Evolutionary conservation across 2,888 invertebrate genomes (phyloP), one percentile per base, ranked within the genome.

Genomic region (Cheilosia variabilis): DNA sequence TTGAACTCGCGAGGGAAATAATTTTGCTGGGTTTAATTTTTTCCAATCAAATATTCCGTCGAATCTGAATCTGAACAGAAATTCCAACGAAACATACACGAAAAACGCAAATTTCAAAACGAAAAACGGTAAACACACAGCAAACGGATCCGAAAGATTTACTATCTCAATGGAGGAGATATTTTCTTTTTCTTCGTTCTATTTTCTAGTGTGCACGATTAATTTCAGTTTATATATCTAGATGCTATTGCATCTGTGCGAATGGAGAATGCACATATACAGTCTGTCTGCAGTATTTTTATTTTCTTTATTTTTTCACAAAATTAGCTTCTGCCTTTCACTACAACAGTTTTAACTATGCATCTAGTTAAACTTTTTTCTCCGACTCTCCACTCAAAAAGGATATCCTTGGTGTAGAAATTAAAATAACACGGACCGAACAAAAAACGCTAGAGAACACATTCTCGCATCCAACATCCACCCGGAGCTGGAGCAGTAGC

Each of bases 371-470:
- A 57, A 57, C 57, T 75, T 60, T 66, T 66, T 37, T 60, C 72
- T 53, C 41, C 15, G 65, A 65, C 62, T 69, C 65, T 65, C 45
- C 45, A 76, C 43, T 53, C 34, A 37, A 75, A 27, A 63, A 71
- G 52, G 69, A 71, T 66, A 82, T 82, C 82, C 82, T 82, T 82
- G 69, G 47, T 45, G 50, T 22, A 68, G 53, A 31, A 50, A 19
- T 77, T 45, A 52, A 72, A 76, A 47, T 52, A 77, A 71, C 77
- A 82, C 71, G 31, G 50, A 57, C 72, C 53, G 77, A 77, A 72
- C 47, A 65, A 45, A 58, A 41, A 65, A 37, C 43, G 43, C 24
- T 69, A 19, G 9, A 37, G 52, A 60, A 68, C 9, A 63, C 27
- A 76, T 65, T 24, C 43, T 55, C 65, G 63, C 73, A 63, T 75